phyloP scores from a whole-genome alignment of 1,140 invertebrate species.

The Atopsyche davidsoni region DNA sequence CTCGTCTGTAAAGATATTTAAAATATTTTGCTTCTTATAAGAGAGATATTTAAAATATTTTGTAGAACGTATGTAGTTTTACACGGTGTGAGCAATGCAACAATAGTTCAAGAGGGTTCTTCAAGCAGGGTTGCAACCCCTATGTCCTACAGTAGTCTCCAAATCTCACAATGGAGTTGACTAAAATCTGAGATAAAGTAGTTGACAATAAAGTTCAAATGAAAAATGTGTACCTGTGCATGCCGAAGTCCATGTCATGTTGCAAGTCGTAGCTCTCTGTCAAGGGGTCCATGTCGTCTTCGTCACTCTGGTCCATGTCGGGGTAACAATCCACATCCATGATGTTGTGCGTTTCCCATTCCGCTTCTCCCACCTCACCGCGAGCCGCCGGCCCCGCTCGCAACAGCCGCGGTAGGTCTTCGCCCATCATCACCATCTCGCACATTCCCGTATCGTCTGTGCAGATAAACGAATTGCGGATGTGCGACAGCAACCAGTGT shows the following conservation, averaged over 20 bases:
- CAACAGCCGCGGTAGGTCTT: constrained; percentile 66
- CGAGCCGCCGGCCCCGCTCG: constrained; percentile 43
- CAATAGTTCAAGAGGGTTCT: too few relatives aligned
- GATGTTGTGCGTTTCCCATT: constrained; percentile 44
- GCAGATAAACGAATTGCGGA: constrained; percentile 90
- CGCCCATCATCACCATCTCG: constrained; percentile 73
- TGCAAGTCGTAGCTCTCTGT: constrained; percentile 64
- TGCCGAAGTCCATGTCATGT: constrained; percentile 67
- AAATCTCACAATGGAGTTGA: too few relatives aligned
- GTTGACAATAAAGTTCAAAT: constrained; percentile 4
- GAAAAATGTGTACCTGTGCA: constrained; percentile 50
- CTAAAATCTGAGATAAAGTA: too few relatives aligned
- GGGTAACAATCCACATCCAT: constrained; percentile 66
- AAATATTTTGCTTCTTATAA: too few relatives aligned
- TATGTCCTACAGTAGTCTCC: neutral
- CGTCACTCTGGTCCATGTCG: constrained; percentile 68
- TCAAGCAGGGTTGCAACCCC: too few relatives aligned
- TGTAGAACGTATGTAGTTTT: too few relatives aligned
- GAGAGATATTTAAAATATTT: too few relatives aligned
- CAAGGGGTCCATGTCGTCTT: constrained; percentile 59
- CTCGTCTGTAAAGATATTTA: too few relatives aligned
- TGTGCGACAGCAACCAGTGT: constrained; percentile 87
- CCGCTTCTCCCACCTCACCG: constrained; percentile 36
- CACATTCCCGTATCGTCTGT: constrained; percentile 85
- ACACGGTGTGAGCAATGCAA: too few relatives aligned